A percentile compares a stretch with the other conserved stretches of the same genome.
These are phyloP conservation scores for Blennius ocellaris DNA, from an alignment of 2,113 vertebrate species.

Conservation along the genomic window DNA sequence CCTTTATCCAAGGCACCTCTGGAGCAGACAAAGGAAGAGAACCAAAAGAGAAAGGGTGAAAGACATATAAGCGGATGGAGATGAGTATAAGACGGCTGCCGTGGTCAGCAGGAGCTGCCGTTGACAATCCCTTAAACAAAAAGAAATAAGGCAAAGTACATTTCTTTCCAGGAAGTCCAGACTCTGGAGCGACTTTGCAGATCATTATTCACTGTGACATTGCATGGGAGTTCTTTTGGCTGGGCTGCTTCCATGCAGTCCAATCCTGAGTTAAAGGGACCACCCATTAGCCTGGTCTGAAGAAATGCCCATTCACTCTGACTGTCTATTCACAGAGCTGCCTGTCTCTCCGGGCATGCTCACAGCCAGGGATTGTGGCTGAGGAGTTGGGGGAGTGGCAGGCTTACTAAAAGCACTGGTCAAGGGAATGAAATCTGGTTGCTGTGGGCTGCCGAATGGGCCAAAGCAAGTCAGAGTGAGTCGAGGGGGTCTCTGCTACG, in stretches of 20 bases:
- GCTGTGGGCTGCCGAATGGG: slow-evolving; percentile 49
- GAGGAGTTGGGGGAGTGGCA: slow-evolving; percentile 28
- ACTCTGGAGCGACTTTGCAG: slow-evolving; percentile 60
- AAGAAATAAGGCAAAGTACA: slow-evolving; percentile 62
- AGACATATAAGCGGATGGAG: slow-evolving; percentile 56
- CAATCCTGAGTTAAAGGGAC: slow-evolving; percentile 71
- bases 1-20: slow-evolving; percentile 61
- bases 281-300: slow-evolving; percentile 77
- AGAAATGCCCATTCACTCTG: slow-evolving; percentile 77
- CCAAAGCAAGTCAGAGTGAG: slow-evolving; percentile 46
- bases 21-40: slow-evolving; percentile 58
- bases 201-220: slow-evolving; percentile 81
- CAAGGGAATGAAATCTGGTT: slow-evolving; percentile 52
- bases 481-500: slow-evolving; percentile 59
- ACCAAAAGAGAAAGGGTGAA: slow-evolving; percentile 44
- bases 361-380: slow-evolving; percentile 40
- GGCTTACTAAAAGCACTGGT: slow-evolving; percentile 47
- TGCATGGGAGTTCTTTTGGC: slow-evolving; percentile 77
- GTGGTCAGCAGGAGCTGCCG: slow-evolving; percentile 56
- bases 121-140: slow-evolving; percentile 68
- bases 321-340: slow-evolving; percentile 75
- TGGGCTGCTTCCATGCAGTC: slow-evolving; percentile 59
- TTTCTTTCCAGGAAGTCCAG: slow-evolving; percentile 74
- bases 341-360: slow-evolving; percentile 64
- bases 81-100: slow-evolving; percentile 60